Evolutionary conservation across 2,888 invertebrate species (phyloP).

Genomic region (Platycnemis pennipes): DNA sequence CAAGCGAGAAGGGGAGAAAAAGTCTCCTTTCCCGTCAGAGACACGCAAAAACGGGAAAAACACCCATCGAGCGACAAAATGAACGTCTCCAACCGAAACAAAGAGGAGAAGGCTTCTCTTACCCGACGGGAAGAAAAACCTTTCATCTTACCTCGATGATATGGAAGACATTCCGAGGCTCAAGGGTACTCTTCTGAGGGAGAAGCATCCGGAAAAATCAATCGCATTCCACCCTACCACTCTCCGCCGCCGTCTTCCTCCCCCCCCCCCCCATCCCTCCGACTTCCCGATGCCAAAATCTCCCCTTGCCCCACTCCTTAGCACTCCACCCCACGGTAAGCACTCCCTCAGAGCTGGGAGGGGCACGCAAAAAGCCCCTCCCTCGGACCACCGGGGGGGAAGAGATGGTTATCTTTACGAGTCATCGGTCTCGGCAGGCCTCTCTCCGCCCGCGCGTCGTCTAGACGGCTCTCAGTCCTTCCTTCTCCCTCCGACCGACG

Average conservation of each 20-base stretch:
- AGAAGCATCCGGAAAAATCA: background rate
- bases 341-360: background rate
- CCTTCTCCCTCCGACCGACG: background rate
- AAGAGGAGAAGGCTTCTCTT: background rate
- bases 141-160: background rate
- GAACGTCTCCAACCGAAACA: background rate
- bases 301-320: background rate
- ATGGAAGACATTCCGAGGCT: background rate
- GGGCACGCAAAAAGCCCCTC: background rate
- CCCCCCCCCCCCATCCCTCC: background rate
- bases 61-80: background rate
- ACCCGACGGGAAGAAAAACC: background rate
- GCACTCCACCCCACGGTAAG: background rate
- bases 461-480: background rate
- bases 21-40: no score
- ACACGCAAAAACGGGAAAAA: no score
- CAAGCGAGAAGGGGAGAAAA: background rate
- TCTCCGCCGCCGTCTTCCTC: background rate
- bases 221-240: background rate
- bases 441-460: background rate
- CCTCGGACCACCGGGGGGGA: background rate
- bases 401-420: constrained; percentile 2
- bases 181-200: background rate
- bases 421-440: background rate
- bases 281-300: background rate